Evolutionary conservation across 2,797 vertebrate species (phyloP).

Genomic region (Poeciliopsis paucimaculata): DNA sequence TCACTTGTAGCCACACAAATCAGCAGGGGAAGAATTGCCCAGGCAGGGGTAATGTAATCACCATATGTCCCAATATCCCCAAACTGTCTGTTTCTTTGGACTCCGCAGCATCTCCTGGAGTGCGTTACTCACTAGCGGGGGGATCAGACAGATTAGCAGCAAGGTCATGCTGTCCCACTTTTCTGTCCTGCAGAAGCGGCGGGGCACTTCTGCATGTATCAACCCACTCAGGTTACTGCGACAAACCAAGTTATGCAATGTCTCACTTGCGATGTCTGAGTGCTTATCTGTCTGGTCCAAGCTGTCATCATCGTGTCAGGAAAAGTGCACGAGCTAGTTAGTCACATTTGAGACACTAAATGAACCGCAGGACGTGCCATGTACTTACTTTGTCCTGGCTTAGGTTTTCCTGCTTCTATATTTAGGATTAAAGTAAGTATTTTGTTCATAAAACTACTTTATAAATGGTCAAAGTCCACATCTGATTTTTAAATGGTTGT

Average conservation of each 20-base stretch:
- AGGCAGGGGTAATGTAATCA: constrained; percentile 43
- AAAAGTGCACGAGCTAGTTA: constrained; percentile 6
- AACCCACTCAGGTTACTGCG: constrained; percentile 56
- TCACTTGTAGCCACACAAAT: constrained; percentile 27
- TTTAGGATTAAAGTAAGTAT: neutral
- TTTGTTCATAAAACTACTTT: neutral
- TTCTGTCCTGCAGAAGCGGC: constrained; percentile 35
- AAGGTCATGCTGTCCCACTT: constrained; percentile 76
- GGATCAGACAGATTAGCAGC: constrained; percentile 69
- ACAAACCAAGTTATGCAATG: constrained; percentile 54
- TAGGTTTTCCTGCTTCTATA: neutral
- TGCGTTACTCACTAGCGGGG: constrained; percentile 49
- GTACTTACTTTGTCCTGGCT: neutral
- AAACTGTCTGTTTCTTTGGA: constrained; percentile 61
- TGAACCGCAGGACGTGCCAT: neutral
- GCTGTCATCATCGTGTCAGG: constrained; percentile 37
- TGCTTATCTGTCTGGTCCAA: constrained; percentile 19
- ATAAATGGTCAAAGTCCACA: neutral
- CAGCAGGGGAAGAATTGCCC: constrained; percentile 33
- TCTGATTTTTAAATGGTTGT: neutral
- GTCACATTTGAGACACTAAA: constrained; percentile 6
- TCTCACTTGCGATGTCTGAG: constrained; percentile 40
- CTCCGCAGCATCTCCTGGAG: constrained; percentile 43
- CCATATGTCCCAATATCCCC: constrained; percentile 53
- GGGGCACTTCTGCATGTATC: constrained; percentile 32